Percentiles rank a stretch among this genome's conserved stretches.
Conservation (phyloP, 2,797 vertebrate genomes). For the Pteronotus mesoamericanus region DNA sequence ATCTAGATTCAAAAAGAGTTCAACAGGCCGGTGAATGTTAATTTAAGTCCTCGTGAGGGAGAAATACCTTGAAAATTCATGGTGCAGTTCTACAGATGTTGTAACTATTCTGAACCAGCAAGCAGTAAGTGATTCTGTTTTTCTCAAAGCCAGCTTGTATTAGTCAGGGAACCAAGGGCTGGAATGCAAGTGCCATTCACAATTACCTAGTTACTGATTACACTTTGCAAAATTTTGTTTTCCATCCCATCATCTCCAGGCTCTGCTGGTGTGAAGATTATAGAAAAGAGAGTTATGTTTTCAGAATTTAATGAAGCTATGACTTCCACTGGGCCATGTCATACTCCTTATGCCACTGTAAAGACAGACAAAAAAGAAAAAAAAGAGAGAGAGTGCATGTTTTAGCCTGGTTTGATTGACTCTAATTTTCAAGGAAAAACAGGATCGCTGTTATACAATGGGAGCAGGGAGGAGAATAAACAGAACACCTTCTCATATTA, state of each 20-base stretch:
- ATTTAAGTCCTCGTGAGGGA: not conserved
- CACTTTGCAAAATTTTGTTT: not conserved
- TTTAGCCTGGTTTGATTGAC: not conserved
- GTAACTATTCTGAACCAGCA: not conserved
- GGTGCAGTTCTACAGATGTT: not conserved
- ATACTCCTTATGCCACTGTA: not conserved
- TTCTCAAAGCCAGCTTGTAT: not conserved
- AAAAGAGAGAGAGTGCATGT: not conserved
- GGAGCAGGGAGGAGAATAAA: constrained; percentile 27
- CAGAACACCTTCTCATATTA: constrained; percentile 58
- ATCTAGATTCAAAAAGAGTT: not conserved
- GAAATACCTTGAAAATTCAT: not conserved
- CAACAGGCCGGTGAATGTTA: not conserved
- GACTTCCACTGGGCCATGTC: not conserved
- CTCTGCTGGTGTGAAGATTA: not conserved
- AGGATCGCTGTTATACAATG: not conserved
- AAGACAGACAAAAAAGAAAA: not conserved
- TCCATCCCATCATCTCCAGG: not conserved
- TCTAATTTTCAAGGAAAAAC: constrained; percentile 40
- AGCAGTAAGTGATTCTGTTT: not conserved
- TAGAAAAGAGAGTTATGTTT: not conserved
- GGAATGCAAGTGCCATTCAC: not conserved
- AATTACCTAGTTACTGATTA: not conserved
- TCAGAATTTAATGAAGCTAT: not conserved
- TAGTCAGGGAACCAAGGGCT: not conserved